Base-by-base conservation (phyloP, 2,888 invertebrate species). In the Abrostola triplasia region DNA sequence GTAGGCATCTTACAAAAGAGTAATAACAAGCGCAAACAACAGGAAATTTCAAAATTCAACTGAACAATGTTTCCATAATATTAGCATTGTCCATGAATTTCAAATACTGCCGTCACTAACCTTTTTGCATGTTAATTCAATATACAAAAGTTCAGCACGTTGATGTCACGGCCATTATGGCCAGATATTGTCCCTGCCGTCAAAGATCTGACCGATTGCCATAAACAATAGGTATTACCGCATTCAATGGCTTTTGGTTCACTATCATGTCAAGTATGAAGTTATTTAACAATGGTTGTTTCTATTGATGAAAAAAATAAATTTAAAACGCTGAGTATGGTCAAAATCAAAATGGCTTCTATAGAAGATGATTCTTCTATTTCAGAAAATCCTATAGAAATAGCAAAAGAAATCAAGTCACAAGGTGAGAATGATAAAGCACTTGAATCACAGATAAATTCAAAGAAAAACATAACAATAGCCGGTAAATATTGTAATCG, bases 171-270 rank as follows among this genome's bases (percentile, higher is more conserved):
- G 66, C 36, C 53, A 36, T 11, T n/a, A 53, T 38, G 52, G 36
- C 52, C 36, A 42, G 40, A 48, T 36, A 59, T 60, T 51, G 41
- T 48, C 54, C 69, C 74, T 56, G 66, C 37, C 37, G 61, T 61
- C 36, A 24, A 52, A 82, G 82, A 84, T 83, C 61, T 82, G 81
- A 80, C 83, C 80, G 83, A 84, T 85, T 83, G 59, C 56, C 55
- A 59, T 12, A 62, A 72, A 79, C 73, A 71, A 70, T 68, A 36
- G 49, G n/a, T 54, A 12, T 44, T 44, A 44, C 44, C 44, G 50
- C 51, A 72, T 59, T 47, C 67, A 66, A n/a, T 66, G 67, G 53
- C 52, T 60, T 61, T 55, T 48, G 49, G 37, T 50, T 10, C 13
- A 37, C 37, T 37, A 58, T 59, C 40, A 12, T 58, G 35, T 50